Evolutionary conservation across 2,888 invertebrate species (phyloP), one percentile per base, ranked within the genome.

Genomic region (Mythimna impura): DNA sequence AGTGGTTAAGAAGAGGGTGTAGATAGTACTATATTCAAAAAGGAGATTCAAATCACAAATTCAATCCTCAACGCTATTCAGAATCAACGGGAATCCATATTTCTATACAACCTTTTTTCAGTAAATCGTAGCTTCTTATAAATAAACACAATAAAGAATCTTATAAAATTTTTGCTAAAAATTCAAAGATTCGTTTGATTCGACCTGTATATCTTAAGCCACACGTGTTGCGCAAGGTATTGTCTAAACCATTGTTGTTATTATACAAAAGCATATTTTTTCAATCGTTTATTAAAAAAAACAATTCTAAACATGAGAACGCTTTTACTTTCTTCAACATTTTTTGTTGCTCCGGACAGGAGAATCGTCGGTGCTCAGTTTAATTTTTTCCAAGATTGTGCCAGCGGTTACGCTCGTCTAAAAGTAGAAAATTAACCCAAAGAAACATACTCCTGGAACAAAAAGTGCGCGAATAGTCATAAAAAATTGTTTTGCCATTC

Each of bases 241-340:
- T 92, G 91, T 91, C 85, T 88, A 82, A 76, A 82, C 84, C 84
- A 89, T 90, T 91, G 90, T 92, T 80, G 76, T 79, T 76, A 80
- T 80, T 71, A 87, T 76, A 91, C 89, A 92, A 92, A 92, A 87
- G 87, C 70, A 80, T 75, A 88, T 85, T 91, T 88, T 83, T 88
- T 78, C 71, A 66, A 80, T 70, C 77, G 80, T 71, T 85, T 85
- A 89, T 85, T 3, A 30, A 30, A 30, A 91, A 93, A 93, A 92
- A 92, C 90, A 81, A 87, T 83, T 87, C 74, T 81, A 86, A 90
- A 92, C 91, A 91, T 83, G 87, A 91, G 91, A 93, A 92, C 88
- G 92, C 91, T 94, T 91, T 94, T 94, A 95, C 95, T 95, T 96
- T 94, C 94, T 91, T 92, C 86, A 71, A 84, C 81, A 84, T 91